A percentile compares a stretch with the other conserved stretches of the same genome.
Conservation (phyloP, 2,113 vertebrate genomes). For the Myrmecobius fasciatus region DNA sequence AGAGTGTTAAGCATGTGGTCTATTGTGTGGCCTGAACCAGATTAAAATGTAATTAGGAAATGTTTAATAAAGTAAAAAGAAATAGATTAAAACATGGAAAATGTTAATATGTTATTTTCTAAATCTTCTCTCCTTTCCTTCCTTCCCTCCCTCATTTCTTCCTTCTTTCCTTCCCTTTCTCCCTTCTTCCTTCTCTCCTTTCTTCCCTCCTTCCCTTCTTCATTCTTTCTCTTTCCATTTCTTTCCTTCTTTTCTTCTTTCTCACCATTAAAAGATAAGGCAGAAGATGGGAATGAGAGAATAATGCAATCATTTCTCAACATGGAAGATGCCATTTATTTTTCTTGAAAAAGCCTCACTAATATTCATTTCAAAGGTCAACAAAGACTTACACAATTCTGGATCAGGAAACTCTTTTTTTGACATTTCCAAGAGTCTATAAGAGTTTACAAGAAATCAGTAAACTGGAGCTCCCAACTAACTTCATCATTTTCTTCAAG, state of each 20-base stretch:
- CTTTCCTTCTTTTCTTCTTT: not conserved
- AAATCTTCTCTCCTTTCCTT: not conserved
- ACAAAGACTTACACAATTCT: not conserved
- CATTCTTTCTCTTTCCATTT: not conserved
- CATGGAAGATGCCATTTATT: not conserved
- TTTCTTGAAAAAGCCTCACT: not conserved
- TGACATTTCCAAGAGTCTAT: not conserved
- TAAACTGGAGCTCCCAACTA: not conserved
- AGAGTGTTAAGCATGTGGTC: not conserved
- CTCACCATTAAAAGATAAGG: not conserved
- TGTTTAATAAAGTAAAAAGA: not conserved
- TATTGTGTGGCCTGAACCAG: not conserved
- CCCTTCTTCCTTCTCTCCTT: too few species aligned
- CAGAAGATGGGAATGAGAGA: not conserved
- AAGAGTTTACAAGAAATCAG: not conserved
- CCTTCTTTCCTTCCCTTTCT: accelerated
- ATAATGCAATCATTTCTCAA: not conserved
- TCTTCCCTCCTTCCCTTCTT: not conserved
- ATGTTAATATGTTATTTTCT: not conserved
- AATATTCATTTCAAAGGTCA: slow-evolving; percentile 25
- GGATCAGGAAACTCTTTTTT: not conserved
- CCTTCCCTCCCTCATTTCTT: not conserved
- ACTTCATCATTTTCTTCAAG: not conserved
- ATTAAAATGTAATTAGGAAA: not conserved
- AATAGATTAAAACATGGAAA: not conserved